Percentiles rank a stretch among this genome's conserved stretches.
phyloP scores from a whole-genome alignment of 2,888 invertebrate species.

The Spatulosminthurus flaviceps region DNA sequence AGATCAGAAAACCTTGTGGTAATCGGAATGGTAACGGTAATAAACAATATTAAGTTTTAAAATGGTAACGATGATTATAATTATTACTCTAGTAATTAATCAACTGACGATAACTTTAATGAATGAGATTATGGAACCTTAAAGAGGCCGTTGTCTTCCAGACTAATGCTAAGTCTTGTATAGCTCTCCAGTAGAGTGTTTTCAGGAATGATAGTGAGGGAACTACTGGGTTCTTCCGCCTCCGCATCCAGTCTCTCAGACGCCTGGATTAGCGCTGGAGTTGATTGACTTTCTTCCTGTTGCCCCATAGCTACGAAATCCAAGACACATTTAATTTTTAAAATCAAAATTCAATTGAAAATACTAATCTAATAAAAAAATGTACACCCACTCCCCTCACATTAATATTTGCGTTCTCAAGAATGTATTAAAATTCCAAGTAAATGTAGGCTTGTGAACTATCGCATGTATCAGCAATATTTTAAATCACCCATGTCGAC shows the following conservation, averaged over 20 bases:
- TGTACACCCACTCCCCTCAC: too few species aligned
- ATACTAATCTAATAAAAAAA: too few species aligned
- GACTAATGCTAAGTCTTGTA: constrained; percentile 84
- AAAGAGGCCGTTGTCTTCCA: constrained; percentile 83
- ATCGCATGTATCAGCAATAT: too few species aligned
- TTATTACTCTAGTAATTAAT: constrained; percentile 8
- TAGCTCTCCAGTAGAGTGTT: constrained; percentile 86
- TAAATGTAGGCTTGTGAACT: too few species aligned
- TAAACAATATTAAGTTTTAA: constrained; percentile 23
- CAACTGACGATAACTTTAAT: neutral
- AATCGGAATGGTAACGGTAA: constrained; percentile 26
- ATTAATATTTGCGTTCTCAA: too few species aligned
- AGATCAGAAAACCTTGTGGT: constrained; percentile 19
- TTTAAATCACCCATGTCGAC: too few species aligned
- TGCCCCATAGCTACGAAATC: constrained; percentile 75
- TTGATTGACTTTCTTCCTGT: constrained; percentile 90
- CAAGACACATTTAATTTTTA: too few species aligned
- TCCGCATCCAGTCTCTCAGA: constrained; percentile 66
- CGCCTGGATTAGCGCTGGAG: constrained; percentile 81
- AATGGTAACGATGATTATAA: constrained; percentile 19
- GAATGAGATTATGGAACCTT: constrained; percentile 68
- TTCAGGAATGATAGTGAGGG: constrained; percentile 85
- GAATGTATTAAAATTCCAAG: too few species aligned
- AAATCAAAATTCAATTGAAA: too few species aligned
- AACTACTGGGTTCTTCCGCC: constrained; percentile 70